Conservation (phyloP, 2,797 vertebrate genomes). For the Myiotriccus ornatus region DNA sequence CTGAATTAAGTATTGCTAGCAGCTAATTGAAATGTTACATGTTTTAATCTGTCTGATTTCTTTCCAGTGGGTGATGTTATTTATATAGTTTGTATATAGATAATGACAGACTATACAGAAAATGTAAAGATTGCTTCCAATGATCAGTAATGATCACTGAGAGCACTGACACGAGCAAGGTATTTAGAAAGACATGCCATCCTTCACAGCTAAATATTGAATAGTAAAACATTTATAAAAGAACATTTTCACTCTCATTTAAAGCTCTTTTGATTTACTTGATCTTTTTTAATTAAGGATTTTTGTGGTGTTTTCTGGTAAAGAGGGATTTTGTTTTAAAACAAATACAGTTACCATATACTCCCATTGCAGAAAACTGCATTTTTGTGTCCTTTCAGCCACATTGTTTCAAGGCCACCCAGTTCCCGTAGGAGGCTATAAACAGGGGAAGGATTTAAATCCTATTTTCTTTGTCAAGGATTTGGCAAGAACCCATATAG, state of each 20-base stretch:
- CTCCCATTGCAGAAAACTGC: slow-evolving; percentile 37
- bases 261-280: neutral
- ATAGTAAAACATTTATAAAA: neutral
- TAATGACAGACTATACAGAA: slow-evolving; percentile 41
- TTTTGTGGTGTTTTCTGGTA: neutral
- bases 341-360: slow-evolving; percentile 53
- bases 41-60: slow-evolving; percentile 53
- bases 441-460: slow-evolving; percentile 74
- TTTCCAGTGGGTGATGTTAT: slow-evolving; percentile 55
- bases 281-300: neutral
- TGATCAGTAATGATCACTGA: slow-evolving; percentile 16
- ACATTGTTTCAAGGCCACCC: slow-evolving; percentile 62
- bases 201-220: slow-evolving; percentile 24
- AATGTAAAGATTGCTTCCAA: slow-evolving; percentile 48
- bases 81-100: slow-evolving; percentile 55
- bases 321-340: slow-evolving; percentile 59
- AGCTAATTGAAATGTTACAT: slow-evolving; percentile 47
- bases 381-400: slow-evolving; percentile 64
- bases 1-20: slow-evolving; percentile 40
- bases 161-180: slow-evolving; percentile 49
- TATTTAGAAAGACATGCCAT: slow-evolving; percentile 47
- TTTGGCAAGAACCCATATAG: slow-evolving; percentile 70
- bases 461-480: slow-evolving; percentile 65
- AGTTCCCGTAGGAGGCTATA: slow-evolving; percentile 57
- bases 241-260: slow-evolving; percentile 14